These are phyloP conservation scores for Stomorhina lunata DNA, from an alignment of 2,888 invertebrate genomes.

Conservation along the genomic window DNA sequence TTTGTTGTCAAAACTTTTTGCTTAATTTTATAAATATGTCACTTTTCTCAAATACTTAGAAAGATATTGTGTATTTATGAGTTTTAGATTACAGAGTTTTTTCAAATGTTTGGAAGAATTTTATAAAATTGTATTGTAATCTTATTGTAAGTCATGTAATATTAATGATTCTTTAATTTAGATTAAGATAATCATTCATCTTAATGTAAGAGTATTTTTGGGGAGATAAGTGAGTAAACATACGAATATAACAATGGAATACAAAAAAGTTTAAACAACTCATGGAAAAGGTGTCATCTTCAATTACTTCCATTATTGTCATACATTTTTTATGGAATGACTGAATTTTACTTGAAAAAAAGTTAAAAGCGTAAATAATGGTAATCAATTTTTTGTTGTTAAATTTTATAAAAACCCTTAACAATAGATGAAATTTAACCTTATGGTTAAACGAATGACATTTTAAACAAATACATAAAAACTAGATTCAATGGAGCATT, in stretches of 20 bases:
- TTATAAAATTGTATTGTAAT: constrained; percentile 1
- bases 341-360: too few species aligned
- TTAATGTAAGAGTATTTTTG: not conserved
- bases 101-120: not conserved
- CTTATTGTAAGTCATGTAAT: constrained; percentile 33
- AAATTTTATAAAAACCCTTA: not conserved
- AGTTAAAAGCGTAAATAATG: too few species aligned
- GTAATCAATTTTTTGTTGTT: not conserved
- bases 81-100: constrained; percentile 24
- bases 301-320: too few species aligned
- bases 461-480: not conserved
- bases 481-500: not conserved
- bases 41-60: too few species aligned
- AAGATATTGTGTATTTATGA: constrained; percentile 19
- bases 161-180: constrained; percentile 40
- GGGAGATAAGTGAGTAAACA: too few species aligned
- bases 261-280: too few species aligned
- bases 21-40: constrained; percentile 14
- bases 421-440: constrained; percentile 23
- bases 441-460: constrained; percentile 7
- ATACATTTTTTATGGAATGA: too few species aligned
- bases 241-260: too few species aligned
- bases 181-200: not conserved
- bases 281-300: too few species aligned
- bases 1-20: not conserved